These are phyloP conservation scores for Paramormyrops kingsleyae DNA, from an alignment of 2,113 vertebrate species.

Conservation along the genomic window DNA sequence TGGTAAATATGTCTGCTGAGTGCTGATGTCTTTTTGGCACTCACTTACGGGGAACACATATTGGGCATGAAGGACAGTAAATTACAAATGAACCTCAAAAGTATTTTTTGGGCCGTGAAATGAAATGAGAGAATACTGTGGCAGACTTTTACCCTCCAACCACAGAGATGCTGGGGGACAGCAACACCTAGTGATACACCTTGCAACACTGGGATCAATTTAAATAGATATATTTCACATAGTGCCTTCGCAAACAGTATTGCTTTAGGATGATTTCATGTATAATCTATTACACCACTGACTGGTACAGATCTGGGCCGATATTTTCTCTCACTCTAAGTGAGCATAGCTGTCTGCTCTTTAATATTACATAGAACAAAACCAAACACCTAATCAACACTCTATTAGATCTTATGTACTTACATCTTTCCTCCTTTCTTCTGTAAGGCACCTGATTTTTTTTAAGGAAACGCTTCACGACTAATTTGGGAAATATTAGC, in stretches of 20 bases:
- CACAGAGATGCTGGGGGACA: background rate
- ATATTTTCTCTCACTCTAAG: background rate
- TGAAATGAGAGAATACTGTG: background rate
- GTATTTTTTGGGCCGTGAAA: background rate
- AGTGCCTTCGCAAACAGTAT: background rate
- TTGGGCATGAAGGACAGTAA: background rate
- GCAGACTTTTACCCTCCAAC: background rate
- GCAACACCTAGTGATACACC: background rate
- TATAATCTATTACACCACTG: background rate
- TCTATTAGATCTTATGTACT: background rate
- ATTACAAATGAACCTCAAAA: background rate
- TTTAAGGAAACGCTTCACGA: background rate
- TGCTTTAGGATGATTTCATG: background rate
- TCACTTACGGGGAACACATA: background rate
- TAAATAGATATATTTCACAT: background rate
- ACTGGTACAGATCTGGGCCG: background rate
- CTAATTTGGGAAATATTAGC: background rate
- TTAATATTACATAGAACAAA: background rate
- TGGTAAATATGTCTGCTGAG: background rate
- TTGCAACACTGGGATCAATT: background rate
- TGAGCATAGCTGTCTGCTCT: background rate
- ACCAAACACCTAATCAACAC: background rate
- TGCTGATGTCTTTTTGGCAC: background rate
- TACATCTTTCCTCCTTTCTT: background rate
- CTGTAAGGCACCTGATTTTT: background rate